Conservation (phyloP, 2,113 vertebrate species). For the Phylloscopus trochiloides region DNA sequence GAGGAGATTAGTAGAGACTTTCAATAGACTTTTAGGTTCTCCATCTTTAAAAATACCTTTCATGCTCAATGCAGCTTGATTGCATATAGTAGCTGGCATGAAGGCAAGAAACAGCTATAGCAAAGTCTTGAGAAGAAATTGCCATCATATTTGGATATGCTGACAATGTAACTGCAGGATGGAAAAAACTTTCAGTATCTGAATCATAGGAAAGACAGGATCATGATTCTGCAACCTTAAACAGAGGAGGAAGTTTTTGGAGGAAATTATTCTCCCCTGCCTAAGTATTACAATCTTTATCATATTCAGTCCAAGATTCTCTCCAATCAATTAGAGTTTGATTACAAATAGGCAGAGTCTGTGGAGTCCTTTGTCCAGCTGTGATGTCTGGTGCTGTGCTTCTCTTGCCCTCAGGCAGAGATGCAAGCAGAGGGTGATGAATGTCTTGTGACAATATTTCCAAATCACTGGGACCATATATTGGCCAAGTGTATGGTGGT, state of each 20-base stretch:
- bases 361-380: background rate
- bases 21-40: conserved; percentile 49
- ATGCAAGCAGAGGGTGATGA: background rate
- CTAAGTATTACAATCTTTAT: background rate
- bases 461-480: background rate
- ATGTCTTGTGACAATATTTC: background rate
- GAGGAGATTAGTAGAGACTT: conserved; percentile 32
- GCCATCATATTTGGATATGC: background rate
- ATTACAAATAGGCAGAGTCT: background rate
- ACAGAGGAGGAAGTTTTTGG: background rate
- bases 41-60: conserved; percentile 59
- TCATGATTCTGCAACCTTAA: background rate
- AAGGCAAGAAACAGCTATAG: conserved; percentile 27
- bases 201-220: background rate
- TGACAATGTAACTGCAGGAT: background rate
- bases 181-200: background rate
- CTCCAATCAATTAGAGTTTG: background rate
- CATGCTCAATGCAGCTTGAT: conserved; percentile 53
- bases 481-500: background rate
- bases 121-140: background rate
- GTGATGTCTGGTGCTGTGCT: background rate
- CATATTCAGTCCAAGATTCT: background rate
- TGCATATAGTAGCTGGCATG: background rate
- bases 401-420: background rate
- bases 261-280: rapidly evolving